A percentile compares a stretch with the other conserved stretches of the same genome.
Conservation (phyloP, 2,888 invertebrate species). For the Periphyllus acericola region DNA sequence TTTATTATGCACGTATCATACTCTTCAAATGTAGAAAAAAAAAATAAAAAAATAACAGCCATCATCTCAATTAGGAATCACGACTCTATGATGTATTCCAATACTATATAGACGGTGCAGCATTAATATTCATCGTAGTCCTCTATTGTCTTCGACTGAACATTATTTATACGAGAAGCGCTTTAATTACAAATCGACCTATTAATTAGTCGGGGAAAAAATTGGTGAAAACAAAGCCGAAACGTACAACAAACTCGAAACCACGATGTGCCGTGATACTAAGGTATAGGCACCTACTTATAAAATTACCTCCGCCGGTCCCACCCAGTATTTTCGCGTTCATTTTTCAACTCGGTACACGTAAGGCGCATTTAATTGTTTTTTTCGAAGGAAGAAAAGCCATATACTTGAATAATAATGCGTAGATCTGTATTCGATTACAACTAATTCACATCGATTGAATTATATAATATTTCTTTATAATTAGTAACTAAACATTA, state of each 20-base stretch:
- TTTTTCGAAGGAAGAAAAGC: too few relatives aligned
- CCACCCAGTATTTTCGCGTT: too few relatives aligned
- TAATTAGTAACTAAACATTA: too few relatives aligned
- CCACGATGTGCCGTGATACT: neutral
- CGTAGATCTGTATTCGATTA: too few relatives aligned
- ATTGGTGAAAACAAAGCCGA: neutral
- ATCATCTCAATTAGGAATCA: constrained; percentile 18
- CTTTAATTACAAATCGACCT: neutral
- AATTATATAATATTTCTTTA: too few relatives aligned
- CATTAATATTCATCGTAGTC: constrained; percentile 7
- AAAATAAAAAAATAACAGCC: neutral
- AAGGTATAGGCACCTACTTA: too few relatives aligned
- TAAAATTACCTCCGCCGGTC: too few relatives aligned
- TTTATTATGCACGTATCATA: neutral
- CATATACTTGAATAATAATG: too few relatives aligned
- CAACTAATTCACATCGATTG: too few relatives aligned
- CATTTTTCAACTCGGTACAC: neutral
- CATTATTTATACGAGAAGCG: neutral
- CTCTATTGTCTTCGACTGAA: constrained; percentile 12
- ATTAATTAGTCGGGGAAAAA: neutral
- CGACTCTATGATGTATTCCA: neutral
- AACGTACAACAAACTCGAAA: neutral
- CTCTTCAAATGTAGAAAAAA: neutral
- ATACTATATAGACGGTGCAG: neutral
- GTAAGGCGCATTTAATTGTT: too few relatives aligned